Evolutionary conservation across 1,140 invertebrate species (phyloP).

Genomic region (Anastrepha obliqua): DNA sequence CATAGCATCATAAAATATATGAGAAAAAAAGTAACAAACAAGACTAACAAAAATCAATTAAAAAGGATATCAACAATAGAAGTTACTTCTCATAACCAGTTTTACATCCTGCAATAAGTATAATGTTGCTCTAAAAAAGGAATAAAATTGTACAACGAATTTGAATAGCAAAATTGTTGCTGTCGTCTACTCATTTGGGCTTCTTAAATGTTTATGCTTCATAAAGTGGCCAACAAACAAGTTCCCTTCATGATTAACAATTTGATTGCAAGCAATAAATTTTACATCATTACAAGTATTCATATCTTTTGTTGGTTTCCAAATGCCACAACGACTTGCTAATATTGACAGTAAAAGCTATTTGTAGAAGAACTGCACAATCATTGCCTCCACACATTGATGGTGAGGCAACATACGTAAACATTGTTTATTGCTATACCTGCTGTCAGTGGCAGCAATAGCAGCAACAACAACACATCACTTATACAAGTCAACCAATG

Average conservation of each 20-base stretch:
- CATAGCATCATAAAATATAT: background rate
- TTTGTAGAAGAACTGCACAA: background rate
- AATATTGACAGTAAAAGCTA: constrained; percentile 38
- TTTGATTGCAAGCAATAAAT: constrained; percentile 49
- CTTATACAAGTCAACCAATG: background rate
- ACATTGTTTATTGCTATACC: background rate
- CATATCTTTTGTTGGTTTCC: background rate
- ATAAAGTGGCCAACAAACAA: constrained; percentile 1
- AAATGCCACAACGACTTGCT: background rate
- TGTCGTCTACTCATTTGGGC: background rate
- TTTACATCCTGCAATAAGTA: background rate
- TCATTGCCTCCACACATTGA: background rate
- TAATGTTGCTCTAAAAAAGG: background rate
- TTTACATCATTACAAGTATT: background rate
- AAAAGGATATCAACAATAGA: background rate
- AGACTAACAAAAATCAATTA: background rate
- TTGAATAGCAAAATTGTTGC: background rate
- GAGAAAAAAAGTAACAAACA: background rate
- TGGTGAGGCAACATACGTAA: background rate
- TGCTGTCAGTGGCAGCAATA: background rate
- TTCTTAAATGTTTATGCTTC: background rate
- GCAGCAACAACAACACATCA: background rate
- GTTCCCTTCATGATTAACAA: constrained; percentile 46
- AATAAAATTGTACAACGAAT: background rate
- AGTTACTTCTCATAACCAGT: background rate